Evolutionary conservation across 2,797 vertebrate species (phyloP).

Genomic region (Macropodus opercularis): DNA sequence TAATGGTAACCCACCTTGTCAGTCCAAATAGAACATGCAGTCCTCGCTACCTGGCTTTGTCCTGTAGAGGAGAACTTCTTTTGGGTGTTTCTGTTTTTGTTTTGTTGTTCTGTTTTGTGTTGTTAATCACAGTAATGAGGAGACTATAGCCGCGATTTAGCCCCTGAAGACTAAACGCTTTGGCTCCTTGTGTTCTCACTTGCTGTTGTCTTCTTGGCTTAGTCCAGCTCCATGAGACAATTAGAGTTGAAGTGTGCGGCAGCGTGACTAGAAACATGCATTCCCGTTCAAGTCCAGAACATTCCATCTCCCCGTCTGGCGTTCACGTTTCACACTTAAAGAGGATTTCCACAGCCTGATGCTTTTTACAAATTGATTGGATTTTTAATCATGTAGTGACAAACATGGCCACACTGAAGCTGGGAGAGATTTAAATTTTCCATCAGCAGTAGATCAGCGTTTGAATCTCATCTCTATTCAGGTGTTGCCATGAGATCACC

Average conservation of each 20-base stretch:
- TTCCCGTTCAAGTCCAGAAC: constrained; percentile 75
- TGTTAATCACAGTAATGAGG: constrained; percentile 26
- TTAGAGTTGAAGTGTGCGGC: constrained; percentile 43
- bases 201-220: constrained; percentile 35
- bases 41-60: constrained; percentile 53
- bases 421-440: constrained; percentile 8
- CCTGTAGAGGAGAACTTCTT: constrained; percentile 46
- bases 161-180: constrained; percentile 51
- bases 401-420: constrained; percentile 38
- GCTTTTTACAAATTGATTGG: constrained; percentile 44
- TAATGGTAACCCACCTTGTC: constrained; percentile 31
- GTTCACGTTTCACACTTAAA: constrained; percentile 55
- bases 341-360: constrained; percentile 45
- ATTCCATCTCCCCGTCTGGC: constrained; percentile 73
- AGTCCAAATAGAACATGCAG: constrained; percentile 64
- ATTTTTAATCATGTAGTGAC: constrained; percentile 34
- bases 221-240: constrained; percentile 43
- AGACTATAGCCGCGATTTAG: constrained; percentile 35
- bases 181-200: constrained; percentile 54
- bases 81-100: constrained; percentile 42
- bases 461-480: constrained; percentile 31
- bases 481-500: constrained; percentile 36
- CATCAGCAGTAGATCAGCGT: neutral
- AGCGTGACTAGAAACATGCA: constrained; percentile 65
- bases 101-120: neutral